phyloP scores from a whole-genome alignment of 2,888 invertebrate genomes.

The Tachina lurida region DNA sequence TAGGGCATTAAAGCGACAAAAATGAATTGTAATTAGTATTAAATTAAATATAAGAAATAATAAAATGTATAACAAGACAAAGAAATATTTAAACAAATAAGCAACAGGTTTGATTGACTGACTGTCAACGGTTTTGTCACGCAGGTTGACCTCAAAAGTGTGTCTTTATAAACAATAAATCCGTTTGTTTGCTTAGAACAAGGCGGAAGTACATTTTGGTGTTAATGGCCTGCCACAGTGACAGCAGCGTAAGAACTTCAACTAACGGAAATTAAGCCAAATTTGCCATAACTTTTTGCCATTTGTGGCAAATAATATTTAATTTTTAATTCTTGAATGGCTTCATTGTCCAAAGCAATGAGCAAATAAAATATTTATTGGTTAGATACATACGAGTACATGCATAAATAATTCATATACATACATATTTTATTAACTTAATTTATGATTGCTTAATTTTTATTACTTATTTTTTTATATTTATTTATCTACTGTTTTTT shows the following conservation, averaged over 20 bases:
- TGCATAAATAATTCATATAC: not conserved
- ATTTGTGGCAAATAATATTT: not conserved
- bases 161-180: not conserved
- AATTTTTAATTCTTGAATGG: not conserved
- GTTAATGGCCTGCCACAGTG: not conserved
- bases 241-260: not conserved
- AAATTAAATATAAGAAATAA: no score
- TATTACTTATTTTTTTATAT: no score
- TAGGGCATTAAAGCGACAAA: no score
- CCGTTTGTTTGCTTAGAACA: not conserved
- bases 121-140: not conserved
- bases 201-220: constrained; percentile 35
- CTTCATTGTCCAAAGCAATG: not conserved
- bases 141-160: not conserved
- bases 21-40: no score
- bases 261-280: not conserved
- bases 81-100: no score
- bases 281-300: not conserved
- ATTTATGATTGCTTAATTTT: not conserved
- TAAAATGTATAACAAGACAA: no score
- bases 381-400: not conserved
- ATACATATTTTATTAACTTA: constrained; percentile 9
- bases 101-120: constrained; percentile 1
- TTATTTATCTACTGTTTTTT: not conserved
- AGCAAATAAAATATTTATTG: not conserved